Evolutionary conservation across 1,140 invertebrate species (phyloP).

Genomic region (Leptopilina boulardi): DNA sequence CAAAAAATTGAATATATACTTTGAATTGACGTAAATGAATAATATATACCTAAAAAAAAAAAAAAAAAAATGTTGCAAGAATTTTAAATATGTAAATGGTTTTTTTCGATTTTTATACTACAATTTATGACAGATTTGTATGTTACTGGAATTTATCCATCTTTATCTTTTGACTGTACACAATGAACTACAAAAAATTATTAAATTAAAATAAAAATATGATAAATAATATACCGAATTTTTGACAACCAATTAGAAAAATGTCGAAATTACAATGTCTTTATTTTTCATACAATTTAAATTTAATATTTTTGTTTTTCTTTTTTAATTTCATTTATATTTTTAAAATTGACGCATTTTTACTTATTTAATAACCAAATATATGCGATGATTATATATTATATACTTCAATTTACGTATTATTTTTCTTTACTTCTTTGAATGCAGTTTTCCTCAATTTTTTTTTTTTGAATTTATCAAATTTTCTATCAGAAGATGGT

Average conservation of each 20-base stretch:
- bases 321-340: background rate
- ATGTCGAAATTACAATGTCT: slow-evolving; percentile 18
- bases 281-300: slow-evolving; percentile 8
- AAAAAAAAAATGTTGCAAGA: slow-evolving; percentile 1
- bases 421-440: background rate
- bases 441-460: background rate
- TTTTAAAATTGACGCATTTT: background rate
- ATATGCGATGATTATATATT: background rate
- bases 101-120: slow-evolving; percentile 12
- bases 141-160: background rate
- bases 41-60: background rate
- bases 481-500: too few relatives aligned
- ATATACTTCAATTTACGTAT: background rate
- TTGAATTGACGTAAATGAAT: background rate
- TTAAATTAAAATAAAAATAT: slow-evolving; percentile 12
- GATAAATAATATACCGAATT: background rate
- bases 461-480: too few relatives aligned
- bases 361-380: background rate
- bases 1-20: background rate
- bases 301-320: background rate
- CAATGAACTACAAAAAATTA: slow-evolving; percentile 1
- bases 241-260: background rate
- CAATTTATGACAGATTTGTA: slow-evolving; percentile 10
- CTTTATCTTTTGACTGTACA: background rate
- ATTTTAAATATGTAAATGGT: background rate